Evolutionary conservation across 1,140 invertebrate genomes (phyloP).

Genomic region (Trichomalopsis sarcophagae): DNA sequence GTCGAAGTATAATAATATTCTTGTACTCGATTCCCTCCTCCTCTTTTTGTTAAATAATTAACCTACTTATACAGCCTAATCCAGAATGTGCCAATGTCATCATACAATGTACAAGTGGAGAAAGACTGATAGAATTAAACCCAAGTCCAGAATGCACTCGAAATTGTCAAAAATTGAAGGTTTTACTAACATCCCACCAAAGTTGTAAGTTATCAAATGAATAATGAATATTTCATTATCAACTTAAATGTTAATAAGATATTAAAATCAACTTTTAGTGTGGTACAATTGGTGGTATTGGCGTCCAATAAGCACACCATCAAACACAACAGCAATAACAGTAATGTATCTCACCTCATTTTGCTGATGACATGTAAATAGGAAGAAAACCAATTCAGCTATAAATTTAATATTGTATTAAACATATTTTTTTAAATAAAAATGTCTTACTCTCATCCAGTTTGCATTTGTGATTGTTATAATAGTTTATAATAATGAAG

Average conservation of each 20-base stretch:
- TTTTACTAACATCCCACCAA: conserved; percentile 80
- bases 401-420: conserved; percentile 26
- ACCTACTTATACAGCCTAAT: conserved; percentile 75
- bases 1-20: conserved; percentile 10
- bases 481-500: neutral
- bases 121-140: conserved; percentile 79
- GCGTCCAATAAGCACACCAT: conserved; percentile 80
- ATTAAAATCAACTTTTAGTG: conserved; percentile 76
- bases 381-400: conserved; percentile 22
- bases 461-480: neutral
- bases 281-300: conserved; percentile 92
- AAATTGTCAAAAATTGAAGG: conserved; percentile 79
- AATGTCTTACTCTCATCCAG: neutral
- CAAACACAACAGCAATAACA: conserved; percentile 77
- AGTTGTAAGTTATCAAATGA: conserved; percentile 78
- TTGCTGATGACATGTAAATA: conserved; percentile 73
- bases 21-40: conserved; percentile 14
- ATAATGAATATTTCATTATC: conserved; percentile 46
- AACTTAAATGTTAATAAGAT: conserved; percentile 9
- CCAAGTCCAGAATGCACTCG: conserved; percentile 81
- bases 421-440: conserved; percentile 8
- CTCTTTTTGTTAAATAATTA: conserved; percentile 19
- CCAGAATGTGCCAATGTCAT: conserved; percentile 86
- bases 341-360: conserved; percentile 84
- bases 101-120: conserved; percentile 80